phyloP scores from a whole-genome alignment of 2,797 vertebrate species.

The Trichosurus vulpecula region DNA sequence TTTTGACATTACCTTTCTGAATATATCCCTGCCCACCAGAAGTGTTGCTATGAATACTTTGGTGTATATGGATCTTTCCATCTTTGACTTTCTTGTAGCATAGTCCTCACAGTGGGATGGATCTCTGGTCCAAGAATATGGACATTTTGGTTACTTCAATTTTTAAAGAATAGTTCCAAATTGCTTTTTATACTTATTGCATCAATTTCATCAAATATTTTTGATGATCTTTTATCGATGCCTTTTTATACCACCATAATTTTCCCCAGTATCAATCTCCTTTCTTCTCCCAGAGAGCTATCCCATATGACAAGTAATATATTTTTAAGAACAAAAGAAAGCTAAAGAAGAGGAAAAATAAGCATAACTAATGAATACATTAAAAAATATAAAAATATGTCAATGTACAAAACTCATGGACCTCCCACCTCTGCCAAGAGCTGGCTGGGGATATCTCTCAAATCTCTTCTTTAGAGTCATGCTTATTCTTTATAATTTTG shows the following conservation, averaged over 20 bases:
- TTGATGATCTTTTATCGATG: not conserved
- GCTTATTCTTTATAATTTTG: not conserved
- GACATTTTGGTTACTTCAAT: not conserved
- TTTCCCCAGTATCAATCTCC: not conserved
- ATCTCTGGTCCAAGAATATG: not conserved
- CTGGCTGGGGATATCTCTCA: not conserved
- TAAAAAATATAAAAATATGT: not conserved
- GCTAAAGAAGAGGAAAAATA: not conserved
- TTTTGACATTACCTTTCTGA: not conserved
- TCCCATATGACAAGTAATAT: not conserved
- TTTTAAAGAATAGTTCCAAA: not conserved
- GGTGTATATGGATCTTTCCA: not conserved
- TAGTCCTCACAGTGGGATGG: not conserved
- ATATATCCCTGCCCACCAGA: not conserved
- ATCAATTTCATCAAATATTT: not conserved
- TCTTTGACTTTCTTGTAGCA: not conserved
- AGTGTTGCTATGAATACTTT: not conserved
- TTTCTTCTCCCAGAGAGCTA: not conserved
- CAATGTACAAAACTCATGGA: not conserved
- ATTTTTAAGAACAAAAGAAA: not conserved
- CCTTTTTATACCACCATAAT: not conserved
- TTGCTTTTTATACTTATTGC: not conserved
- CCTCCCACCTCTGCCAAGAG: not conserved
- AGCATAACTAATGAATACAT: not conserved
- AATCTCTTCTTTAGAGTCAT: not conserved